Percentiles rank a stretch among this genome's conserved stretches.
Conservation (phyloP, 2,113 vertebrate species). For the Carlito syrichta region DNA sequence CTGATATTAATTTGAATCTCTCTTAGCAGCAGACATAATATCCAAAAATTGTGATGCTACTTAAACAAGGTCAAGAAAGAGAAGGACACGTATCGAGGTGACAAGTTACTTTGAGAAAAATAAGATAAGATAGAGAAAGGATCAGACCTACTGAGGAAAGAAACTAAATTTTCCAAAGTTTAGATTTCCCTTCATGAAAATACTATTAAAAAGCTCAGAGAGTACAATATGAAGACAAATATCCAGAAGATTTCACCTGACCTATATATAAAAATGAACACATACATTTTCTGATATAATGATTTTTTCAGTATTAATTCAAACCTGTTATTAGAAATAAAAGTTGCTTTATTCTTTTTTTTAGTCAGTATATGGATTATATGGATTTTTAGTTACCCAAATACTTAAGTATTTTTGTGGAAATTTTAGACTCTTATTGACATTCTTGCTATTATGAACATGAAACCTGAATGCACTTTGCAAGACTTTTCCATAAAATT, state of each 20-base stretch:
- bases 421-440: neutral
- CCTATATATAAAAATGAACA: neutral
- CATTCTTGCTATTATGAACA: neutral
- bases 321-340: neutral
- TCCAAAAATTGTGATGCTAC: conserved; percentile 11
- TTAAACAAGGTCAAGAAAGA: conserved; percentile 23
- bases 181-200: neutral
- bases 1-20: conserved; percentile 42
- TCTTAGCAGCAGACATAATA: neutral
- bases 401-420: conserved; percentile 37
- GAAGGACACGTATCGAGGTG: neutral
- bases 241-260: neutral
- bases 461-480: neutral
- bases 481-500: neutral
- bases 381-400: neutral
- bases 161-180: neutral
- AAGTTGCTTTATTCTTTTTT: too few relatives aligned
- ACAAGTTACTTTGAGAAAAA: conserved; percentile 26
- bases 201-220: conserved; percentile 16
- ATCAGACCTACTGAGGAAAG: neutral
- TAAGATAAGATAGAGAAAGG: conserved; percentile 1
- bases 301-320: neutral
- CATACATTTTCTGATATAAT: neutral
- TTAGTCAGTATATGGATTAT: neutral
- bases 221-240: neutral